These are phyloP conservation scores for Brevimyrus niger DNA, from an alignment of 2,113 vertebrate species.

Conservation along the genomic window DNA sequence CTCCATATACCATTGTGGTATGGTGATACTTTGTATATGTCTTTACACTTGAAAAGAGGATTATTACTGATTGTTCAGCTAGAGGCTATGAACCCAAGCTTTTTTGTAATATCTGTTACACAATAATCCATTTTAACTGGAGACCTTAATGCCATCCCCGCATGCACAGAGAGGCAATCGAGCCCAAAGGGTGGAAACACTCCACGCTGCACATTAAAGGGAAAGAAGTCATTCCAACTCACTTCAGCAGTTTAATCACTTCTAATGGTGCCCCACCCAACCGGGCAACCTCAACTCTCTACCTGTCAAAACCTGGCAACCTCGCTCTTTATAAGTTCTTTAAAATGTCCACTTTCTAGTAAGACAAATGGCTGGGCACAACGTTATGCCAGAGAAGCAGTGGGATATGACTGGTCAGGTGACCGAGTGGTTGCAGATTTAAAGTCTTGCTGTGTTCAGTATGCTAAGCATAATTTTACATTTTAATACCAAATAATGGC, in stretches of 20 bases:
- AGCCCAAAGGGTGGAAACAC: neutral
- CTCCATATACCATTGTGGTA: neutral
- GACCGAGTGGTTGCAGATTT: neutral
- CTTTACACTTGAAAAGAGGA: constrained; percentile 5
- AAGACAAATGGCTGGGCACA: neutral
- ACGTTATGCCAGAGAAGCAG: neutral
- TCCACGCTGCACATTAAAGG: neutral
- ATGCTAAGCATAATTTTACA: neutral
- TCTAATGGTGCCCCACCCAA: neutral
- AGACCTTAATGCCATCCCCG: constrained; percentile 10
- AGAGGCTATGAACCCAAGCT: neutral
- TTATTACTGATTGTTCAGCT: neutral
- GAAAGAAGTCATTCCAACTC: neutral
- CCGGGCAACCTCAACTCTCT: neutral
- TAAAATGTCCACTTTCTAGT: neutral
- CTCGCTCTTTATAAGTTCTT: neutral
- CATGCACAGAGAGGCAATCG: neutral
- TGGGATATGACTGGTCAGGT: neutral
- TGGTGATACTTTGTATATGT: constrained; percentile 9
- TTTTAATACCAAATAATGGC: neutral
- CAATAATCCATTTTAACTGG: constrained; percentile 21
- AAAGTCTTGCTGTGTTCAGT: neutral
- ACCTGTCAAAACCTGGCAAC: neutral
- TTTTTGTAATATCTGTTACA: constrained; percentile 18
- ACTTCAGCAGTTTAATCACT: neutral